Percentiles rank a stretch among this genome's conserved stretches.
Evolutionary conservation across 2,113 vertebrate genomes (phyloP).

Genomic region (Mormyrus iriodes): DNA sequence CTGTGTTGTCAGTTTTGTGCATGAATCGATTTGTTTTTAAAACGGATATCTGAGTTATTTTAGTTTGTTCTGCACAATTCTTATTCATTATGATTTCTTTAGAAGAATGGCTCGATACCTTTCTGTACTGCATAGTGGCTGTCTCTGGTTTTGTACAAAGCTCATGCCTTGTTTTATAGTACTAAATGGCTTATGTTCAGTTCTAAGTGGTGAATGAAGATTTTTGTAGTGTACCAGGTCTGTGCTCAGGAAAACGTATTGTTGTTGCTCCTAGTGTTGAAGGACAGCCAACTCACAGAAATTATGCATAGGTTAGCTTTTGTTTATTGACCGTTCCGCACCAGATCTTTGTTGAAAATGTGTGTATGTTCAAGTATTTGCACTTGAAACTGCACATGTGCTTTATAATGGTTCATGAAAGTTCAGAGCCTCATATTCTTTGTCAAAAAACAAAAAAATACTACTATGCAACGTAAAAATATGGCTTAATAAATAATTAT

Average conservation of each 20-base stretch:
- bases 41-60: background rate
- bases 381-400: background rate
- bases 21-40: background rate
- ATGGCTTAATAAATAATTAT: background rate
- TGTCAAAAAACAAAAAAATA: background rate
- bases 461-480: background rate
- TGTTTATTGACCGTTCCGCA: background rate
- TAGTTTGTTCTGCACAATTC: background rate
- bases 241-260: background rate
- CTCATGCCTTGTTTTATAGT: background rate
- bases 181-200: background rate
- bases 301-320: background rate
- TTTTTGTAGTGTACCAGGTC: too few species aligned
- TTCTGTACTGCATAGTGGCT: background rate
- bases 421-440: background rate
- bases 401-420: background rate
- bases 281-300: background rate
- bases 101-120: background rate
- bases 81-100: background rate
- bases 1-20: background rate
- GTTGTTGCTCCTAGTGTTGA: background rate
- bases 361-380: background rate
- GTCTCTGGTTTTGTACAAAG: background rate
- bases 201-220: background rate
- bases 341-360: background rate